Conservation (phyloP, 2,888 invertebrate species). For the Hipparchia sbordonii region DNA sequence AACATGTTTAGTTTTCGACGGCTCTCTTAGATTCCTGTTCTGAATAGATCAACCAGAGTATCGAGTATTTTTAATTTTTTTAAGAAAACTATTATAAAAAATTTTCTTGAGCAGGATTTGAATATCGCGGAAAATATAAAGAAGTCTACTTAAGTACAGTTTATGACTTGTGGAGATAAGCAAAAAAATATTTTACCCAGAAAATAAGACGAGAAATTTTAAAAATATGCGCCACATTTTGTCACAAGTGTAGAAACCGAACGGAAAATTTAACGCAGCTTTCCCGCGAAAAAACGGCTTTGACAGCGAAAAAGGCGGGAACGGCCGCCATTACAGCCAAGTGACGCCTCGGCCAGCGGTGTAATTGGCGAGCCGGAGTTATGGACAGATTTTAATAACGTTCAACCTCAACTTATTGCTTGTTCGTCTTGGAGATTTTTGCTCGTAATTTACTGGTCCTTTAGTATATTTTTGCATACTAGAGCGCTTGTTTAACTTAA, state of each 20-base stretch:
- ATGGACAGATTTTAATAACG: conserved; percentile 64
- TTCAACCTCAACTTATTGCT: conserved; percentile 51
- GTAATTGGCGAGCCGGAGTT: conserved; percentile 65
- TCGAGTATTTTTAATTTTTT: not conserved
- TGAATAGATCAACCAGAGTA: not conserved
- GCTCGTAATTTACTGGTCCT: conserved; percentile 36
- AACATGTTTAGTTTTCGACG: too few species aligned
- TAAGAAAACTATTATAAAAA: not conserved
- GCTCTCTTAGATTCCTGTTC: not conserved
- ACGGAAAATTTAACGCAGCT: conserved; percentile 54
- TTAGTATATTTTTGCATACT: conserved; percentile 13
- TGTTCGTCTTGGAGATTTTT: conserved; percentile 42
- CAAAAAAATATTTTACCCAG: not conserved
- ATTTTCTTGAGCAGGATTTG: not conserved
- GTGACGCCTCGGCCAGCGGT: conserved; percentile 78
- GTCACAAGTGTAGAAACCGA: conserved; percentile 48
- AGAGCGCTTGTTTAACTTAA: not conserved
- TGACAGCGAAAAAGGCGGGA: conserved; percentile 82
- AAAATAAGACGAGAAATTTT: conserved; percentile 35
- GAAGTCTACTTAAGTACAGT: too few species aligned
- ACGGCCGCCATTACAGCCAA: conserved; percentile 84
- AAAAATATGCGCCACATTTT: conserved; percentile 43
- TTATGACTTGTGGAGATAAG: not conserved
- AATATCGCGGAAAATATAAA: too few species aligned
- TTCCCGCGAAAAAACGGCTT: conserved; percentile 76